phyloP scores from a whole-genome alignment of 2,888 invertebrate species.

The Pollenia griseotomentosa region DNA sequence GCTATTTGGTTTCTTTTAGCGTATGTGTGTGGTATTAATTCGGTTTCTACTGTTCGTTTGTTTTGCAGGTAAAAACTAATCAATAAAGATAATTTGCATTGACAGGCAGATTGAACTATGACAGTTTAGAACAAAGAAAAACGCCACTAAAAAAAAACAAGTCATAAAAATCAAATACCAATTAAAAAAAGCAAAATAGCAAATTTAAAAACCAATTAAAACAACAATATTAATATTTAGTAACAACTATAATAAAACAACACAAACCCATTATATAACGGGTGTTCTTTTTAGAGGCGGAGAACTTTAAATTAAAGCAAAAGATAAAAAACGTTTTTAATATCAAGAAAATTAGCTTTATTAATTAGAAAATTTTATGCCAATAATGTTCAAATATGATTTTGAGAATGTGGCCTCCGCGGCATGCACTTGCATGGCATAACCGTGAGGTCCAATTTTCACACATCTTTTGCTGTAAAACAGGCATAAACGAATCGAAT shows the following conservation, averaged over 20 bases:
- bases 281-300: background rate
- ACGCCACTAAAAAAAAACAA: background rate
- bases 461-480: too few species aligned
- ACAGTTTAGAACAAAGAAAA: slow-evolving; percentile 19
- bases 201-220: background rate
- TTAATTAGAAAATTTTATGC: too few species aligned
- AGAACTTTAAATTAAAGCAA: too few species aligned
- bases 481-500: too few species aligned
- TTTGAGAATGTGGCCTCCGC: too few species aligned
- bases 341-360: too few species aligned
- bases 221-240: background rate
- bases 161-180: slow-evolving; percentile 18
- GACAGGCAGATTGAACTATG: slow-evolving; percentile 23
- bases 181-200: background rate
- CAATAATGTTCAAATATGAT: too few species aligned
- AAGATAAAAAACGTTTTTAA: too few species aligned
- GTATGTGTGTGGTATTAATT: slow-evolving; percentile 20
- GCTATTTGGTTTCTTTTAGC: background rate
- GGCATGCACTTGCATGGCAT: too few species aligned
- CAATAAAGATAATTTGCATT: slow-evolving; percentile 25
- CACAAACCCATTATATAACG: background rate
- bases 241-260: background rate
- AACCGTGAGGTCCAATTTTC: too few species aligned
- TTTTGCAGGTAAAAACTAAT: slow-evolving; percentile 20
- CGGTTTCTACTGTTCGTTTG: background rate